Evolutionary conservation across 2,797 vertebrate species (phyloP).

Genomic region (Leuciscus waleckii): DNA sequence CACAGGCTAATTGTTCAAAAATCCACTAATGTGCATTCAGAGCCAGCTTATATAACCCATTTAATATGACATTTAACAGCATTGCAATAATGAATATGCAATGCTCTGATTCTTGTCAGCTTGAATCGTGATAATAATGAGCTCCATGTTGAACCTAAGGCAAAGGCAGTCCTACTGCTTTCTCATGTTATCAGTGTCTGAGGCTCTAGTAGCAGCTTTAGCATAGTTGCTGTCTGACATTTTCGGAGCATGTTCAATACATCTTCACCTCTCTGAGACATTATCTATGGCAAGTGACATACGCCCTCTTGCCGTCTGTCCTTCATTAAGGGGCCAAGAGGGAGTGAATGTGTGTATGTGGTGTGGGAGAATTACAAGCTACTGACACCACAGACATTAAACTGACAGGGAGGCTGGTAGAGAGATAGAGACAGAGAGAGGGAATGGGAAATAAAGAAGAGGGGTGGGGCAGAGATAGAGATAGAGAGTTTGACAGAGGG

Average conservation of each 20-base stretch:
- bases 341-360: conserved; percentile 34
- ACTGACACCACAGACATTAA: conserved; percentile 51
- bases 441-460: conserved; percentile 49
- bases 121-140: conserved; percentile 46
- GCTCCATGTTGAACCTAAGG: conserved; percentile 49
- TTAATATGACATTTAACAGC: conserved; percentile 43
- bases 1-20: conserved; percentile 47
- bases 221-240: conserved; percentile 43
- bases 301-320: conserved; percentile 33
- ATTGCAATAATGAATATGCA: conserved; percentile 48
- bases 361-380: conserved; percentile 56
- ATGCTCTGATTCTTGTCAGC: conserved; percentile 49
- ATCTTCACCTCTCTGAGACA: conserved; percentile 52
- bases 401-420: conserved; percentile 43
- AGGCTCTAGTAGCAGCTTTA: conserved; percentile 41
- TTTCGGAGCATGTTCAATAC: conserved; percentile 55
- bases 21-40: conserved; percentile 34
- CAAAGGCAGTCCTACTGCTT: conserved; percentile 29
- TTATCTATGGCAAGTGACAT: conserved; percentile 57
- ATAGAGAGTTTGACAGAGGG: conserved; percentile 49
- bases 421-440: conserved; percentile 30
- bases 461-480: conserved; percentile 39
- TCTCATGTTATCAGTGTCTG: conserved; percentile 46
- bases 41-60: conserved; percentile 30
- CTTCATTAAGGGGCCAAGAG: conserved; percentile 44